phyloP scores from a whole-genome alignment of 2,113 vertebrate genomes.

The Struthio camelus region DNA sequence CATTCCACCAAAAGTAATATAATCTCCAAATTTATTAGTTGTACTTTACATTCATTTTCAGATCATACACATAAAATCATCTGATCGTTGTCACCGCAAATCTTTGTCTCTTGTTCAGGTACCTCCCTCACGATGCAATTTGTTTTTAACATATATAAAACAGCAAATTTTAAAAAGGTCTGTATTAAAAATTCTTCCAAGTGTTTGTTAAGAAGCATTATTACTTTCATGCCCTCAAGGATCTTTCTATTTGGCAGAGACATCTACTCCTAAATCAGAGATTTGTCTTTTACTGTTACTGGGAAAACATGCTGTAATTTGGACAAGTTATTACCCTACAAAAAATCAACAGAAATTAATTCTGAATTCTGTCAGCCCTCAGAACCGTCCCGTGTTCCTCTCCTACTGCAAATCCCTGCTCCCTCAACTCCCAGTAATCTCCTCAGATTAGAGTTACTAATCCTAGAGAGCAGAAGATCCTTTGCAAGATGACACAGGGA shows the following conservation, averaged over 20 bases:
- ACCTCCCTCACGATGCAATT: constrained; percentile 7
- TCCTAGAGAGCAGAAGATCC: neutral
- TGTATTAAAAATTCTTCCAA: neutral
- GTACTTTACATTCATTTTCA: constrained; percentile 33
- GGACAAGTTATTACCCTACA: neutral
- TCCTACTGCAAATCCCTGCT: neutral
- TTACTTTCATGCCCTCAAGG: neutral
- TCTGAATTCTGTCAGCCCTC: neutral
- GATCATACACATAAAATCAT: constrained; percentile 24
- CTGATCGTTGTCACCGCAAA: constrained; percentile 1
- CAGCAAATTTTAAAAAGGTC: neutral
- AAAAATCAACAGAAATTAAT: neutral
- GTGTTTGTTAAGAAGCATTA: neutral
- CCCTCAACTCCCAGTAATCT: neutral
- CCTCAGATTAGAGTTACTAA: neutral
- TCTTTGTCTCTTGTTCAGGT: neutral
- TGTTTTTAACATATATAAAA: neutral
- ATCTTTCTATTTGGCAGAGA: neutral
- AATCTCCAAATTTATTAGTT: constrained; percentile 14
- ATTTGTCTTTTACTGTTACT: neutral
- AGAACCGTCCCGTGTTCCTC: neutral
- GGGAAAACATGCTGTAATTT: neutral
- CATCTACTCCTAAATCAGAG: neutral
- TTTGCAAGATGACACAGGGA: neutral
- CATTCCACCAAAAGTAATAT: neutral